Conservation (phyloP, 2,113 vertebrate genomes). For the Donacobius atricapilla region DNA sequence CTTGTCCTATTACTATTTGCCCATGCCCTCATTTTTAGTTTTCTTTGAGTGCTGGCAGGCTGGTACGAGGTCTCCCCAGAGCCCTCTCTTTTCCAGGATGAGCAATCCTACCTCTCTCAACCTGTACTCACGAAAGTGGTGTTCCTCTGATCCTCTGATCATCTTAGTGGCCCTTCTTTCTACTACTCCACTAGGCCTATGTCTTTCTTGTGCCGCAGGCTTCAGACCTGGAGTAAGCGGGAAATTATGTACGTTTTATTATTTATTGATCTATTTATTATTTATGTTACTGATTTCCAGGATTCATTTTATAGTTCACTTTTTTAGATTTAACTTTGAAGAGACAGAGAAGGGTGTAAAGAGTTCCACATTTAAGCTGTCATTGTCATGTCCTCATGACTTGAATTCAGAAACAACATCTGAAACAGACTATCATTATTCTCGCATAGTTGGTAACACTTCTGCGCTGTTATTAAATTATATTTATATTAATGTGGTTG, state of each 20-base stretch:
- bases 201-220: neutral
- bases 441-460: neutral
- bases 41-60: no score
- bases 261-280: no score
- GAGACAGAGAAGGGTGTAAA: neutral
- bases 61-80: neutral
- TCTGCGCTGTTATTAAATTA: neutral
- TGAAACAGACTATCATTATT: neutral
- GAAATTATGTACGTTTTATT: no score
- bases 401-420: neutral
- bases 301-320: neutral
- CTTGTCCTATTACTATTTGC: neutral
- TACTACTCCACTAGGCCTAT: no score
- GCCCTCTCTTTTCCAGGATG: neutral
- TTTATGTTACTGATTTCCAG: neutral
- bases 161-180: accelerated
- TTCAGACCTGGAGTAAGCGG: no score
- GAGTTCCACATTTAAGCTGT: neutral
- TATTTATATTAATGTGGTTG: neutral
- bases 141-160: neutral
- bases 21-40: neutral
- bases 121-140: neutral
- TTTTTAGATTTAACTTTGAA: neutral
- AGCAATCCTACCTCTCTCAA: neutral
- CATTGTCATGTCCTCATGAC: neutral